Evolutionary conservation across 2,797 vertebrate species (phyloP).

Genomic region (Varecia variegata): DNA sequence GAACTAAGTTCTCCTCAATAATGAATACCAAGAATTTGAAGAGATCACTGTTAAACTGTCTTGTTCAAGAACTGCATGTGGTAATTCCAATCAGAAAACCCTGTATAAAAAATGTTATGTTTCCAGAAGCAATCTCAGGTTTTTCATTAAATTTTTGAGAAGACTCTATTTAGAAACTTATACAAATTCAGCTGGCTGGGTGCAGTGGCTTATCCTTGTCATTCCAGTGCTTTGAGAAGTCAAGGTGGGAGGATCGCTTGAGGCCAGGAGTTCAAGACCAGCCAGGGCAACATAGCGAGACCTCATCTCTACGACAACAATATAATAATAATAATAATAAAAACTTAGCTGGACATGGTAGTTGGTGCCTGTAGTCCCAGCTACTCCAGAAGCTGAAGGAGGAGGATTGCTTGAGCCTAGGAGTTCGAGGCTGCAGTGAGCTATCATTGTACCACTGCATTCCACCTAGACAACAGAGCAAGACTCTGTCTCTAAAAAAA

Average conservation of each 20-base stretch:
- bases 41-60: constrained; percentile 8
- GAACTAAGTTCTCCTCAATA: constrained; percentile 32
- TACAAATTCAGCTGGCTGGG: neutral
- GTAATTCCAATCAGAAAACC: constrained; percentile 44
- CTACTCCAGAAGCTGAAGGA: too few relatives aligned
- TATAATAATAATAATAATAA: too few relatives aligned
- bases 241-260: too few relatives aligned
- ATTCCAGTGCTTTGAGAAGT: too few relatives aligned
- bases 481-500: neutral
- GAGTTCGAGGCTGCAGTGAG: neutral
- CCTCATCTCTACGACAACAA: too few relatives aligned
- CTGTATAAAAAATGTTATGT: neutral
- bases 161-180: constrained; percentile 35
- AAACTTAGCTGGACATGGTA: too few relatives aligned
- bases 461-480: neutral
- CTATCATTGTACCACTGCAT: neutral
- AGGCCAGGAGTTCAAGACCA: too few relatives aligned
- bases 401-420: too few relatives aligned
- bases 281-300: too few relatives aligned
- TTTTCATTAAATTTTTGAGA: constrained; percentile 45
- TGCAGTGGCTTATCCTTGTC: too few relatives aligned
- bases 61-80: neutral
- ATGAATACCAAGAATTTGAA: constrained; percentile 14
- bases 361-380: too few relatives aligned
- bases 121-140: constrained; percentile 6